Evolutionary conservation across 1,140 invertebrate genomes (phyloP), one percentile per base, ranked within the genome.

Genomic region (Neodiprion lecontei): DNA sequence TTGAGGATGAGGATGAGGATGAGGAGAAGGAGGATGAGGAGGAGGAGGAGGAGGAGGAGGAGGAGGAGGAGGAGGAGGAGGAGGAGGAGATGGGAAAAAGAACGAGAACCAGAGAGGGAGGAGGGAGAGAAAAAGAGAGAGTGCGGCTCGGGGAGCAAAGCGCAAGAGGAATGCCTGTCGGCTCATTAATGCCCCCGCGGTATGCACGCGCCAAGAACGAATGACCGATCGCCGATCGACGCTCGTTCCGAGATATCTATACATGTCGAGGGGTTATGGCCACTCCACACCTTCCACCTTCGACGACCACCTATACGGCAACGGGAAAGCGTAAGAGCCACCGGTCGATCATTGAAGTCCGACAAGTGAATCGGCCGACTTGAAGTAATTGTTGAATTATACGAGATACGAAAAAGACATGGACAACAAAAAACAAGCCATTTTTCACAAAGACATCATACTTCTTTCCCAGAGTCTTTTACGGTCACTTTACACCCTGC

Each of bases 121-220:
- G 68, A 69, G 50, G 47, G 53, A 67, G 17, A 61, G 40, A 70
- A 69, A 71, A 48, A 70, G 75, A 71, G 77, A 74, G 71, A 74
- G 74, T 74, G 74, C 73, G 72, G 76, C 10, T 23, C 5, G 11
- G 28, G 17, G 48, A 69, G 73, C 17, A 21, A 70, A 72, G 40
- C 74, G 74, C 72, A 74, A 79, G 81, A 84, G 82, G 83, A 86
- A 86, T 85, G 80, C 82, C 82, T 84, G 82, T 85, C 79, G 79
- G 84, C 84, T 87, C 86, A 87, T 87, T 87, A 87, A 86, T 87
- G 85, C 82, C 78, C 80, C 78, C 50, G 81, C 79, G 82, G 79
- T 86, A 83, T 84, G 82, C 81, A 84, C 78, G 80, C 82, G 83
- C 79, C 82, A 82, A 86, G 83, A 86, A 87, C 86, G 85, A 83